phyloP scores from a whole-genome alignment of 2,888 invertebrate species.

The Drosophila pseudotalamancana region DNA sequence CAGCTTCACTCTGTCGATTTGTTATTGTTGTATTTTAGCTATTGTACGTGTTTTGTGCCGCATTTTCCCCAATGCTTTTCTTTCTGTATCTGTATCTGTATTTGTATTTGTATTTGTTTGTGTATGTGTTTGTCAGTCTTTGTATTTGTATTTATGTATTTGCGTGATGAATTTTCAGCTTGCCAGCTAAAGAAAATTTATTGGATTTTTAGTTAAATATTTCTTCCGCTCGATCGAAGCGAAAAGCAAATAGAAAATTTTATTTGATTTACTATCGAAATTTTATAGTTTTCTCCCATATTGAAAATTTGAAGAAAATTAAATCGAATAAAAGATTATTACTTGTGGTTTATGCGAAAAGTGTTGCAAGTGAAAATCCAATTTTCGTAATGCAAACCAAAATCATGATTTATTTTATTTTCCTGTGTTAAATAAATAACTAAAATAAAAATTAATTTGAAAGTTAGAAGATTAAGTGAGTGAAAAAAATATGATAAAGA shows the following conservation, averaged over 20 bases:
- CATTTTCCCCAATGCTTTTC: conserved; percentile 25
- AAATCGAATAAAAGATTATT: conserved; percentile 14
- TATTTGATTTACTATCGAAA: conserved; percentile 22
- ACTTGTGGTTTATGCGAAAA: neutral
- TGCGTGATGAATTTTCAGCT: conserved; percentile 51
- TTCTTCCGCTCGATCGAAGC: neutral
- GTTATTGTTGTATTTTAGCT: conserved; percentile 58
- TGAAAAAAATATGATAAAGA: too few relatives aligned
- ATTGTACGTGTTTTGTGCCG: conserved; percentile 44
- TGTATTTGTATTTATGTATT: conserved; percentile 33
- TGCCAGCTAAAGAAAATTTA: conserved; percentile 42
- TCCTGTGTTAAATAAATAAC: too few relatives aligned
- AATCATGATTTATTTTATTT: too few relatives aligned
- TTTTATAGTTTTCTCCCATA: conserved; percentile 9
- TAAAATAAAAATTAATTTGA: too few relatives aligned
- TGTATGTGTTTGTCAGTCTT: conserved; percentile 1
- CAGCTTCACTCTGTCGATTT: conserved; percentile 43
- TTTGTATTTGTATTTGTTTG: conserved; percentile 13
- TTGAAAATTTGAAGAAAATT: conserved; percentile 1
- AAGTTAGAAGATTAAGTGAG: too few relatives aligned
- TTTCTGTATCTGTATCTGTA: conserved; percentile 13
- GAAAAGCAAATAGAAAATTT: conserved; percentile 5
- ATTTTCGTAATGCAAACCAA: too few relatives aligned
- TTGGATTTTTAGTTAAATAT: conserved; percentile 37
- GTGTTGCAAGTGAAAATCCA: too few relatives aligned